Conservation (phyloP, 92 coral and sea anemone species). For the Phenganax marumi region DNA sequence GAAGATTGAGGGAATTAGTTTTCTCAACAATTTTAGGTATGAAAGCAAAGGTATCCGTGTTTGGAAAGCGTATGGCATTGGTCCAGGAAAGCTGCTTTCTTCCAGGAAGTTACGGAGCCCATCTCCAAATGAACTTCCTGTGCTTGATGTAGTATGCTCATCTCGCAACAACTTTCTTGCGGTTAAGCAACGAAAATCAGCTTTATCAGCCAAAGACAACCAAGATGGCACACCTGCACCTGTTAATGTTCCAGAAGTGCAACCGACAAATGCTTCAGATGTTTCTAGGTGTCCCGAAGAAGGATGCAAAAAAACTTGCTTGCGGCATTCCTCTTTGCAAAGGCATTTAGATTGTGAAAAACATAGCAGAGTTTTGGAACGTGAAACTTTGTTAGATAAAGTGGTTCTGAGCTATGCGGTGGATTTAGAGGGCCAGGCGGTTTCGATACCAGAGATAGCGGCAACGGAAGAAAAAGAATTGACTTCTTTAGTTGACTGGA, state of each 20-base stretch:
- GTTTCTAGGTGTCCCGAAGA: constrained; percentile 66
- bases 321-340: constrained; percentile 60
- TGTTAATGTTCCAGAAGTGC: constrained; percentile 25
- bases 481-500: constrained; percentile 5
- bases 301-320: constrained; percentile 63
- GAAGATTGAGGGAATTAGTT: constrained; percentile 47
- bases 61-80: constrained; percentile 41
- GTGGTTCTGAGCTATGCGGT: constrained; percentile 58
- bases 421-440: constrained; percentile 58
- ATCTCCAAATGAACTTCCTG: constrained; percentile 53
- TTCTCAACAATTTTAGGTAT: constrained; percentile 35
- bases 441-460: constrained; percentile 39
- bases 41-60: constrained; percentile 34
- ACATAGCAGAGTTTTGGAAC: constrained; percentile 60
- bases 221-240: constrained; percentile 42
- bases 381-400: constrained; percentile 60
- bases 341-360: constrained; percentile 63
- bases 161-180: constrained; percentile 46
- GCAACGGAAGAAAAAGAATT: constrained; percentile 23
- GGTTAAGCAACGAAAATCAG: constrained; percentile 39
- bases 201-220: constrained; percentile 20
- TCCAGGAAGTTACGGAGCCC: constrained; percentile 39
- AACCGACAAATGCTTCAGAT: constrained; percentile 40
- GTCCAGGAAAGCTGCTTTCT: constrained; percentile 39
- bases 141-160: constrained; percentile 27